Evolutionary conservation across 2,888 invertebrate species (phyloP).

Genomic region (Troilus luridus): DNA sequence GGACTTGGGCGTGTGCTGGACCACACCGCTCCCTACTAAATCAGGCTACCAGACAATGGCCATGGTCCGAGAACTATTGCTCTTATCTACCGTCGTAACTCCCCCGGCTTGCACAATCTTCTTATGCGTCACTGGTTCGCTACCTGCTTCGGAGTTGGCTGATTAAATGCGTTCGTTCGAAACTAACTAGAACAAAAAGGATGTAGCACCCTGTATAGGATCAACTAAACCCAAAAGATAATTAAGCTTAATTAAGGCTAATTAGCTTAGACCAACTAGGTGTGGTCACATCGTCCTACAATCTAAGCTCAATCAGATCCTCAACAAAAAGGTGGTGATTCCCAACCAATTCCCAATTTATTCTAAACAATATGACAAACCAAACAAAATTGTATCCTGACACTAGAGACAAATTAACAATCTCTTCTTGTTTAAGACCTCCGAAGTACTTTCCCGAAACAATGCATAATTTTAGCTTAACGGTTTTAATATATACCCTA

Average conservation of each 20-base stretch:
- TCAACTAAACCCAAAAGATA: too few relatives aligned
- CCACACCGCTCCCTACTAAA: constrained; percentile 35
- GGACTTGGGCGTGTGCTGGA: constrained; percentile 34
- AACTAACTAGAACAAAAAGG: background rate
- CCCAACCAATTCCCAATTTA: too few relatives aligned
- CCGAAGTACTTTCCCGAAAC: background rate
- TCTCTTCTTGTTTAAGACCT: background rate
- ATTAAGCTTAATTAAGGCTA: too few relatives aligned
- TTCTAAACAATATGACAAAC: too few relatives aligned
- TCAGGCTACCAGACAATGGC: constrained; percentile 34
- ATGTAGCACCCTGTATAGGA: too few relatives aligned
- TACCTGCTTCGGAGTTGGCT: background rate
- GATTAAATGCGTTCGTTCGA: background rate
- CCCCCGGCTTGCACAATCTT: constrained; percentile 8
- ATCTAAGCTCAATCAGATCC: too few relatives aligned
- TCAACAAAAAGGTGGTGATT: background rate
- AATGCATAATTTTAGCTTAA: background rate
- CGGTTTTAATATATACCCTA: background rate
- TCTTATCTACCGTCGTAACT: constrained; percentile 46
- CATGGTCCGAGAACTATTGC: constrained; percentile 2
- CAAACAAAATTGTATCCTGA: background rate
- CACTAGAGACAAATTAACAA: background rate
- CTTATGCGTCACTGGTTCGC: constrained; percentile 29
- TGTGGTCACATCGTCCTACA: too few relatives aligned
- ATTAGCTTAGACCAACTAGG: too few relatives aligned